These are phyloP conservation scores for Chymomyza caudatula DNA, from an alignment of 2,888 invertebrate genomes.

Conservation along the genomic window DNA sequence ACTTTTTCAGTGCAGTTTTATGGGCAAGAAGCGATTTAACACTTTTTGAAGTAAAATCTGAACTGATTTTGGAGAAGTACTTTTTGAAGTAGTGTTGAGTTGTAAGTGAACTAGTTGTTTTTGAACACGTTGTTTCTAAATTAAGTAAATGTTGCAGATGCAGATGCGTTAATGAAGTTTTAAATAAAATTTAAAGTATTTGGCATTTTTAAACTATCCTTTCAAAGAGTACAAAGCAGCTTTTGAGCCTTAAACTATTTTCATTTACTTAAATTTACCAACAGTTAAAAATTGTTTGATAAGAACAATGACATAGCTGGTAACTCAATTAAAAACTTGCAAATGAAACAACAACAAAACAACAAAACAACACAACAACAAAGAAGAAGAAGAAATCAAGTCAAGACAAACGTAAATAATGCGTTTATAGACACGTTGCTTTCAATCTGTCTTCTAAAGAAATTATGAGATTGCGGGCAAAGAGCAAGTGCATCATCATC, in stretches of 20 bases:
- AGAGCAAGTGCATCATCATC: slow-evolving; percentile 42
- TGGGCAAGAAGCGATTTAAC: too few relatives aligned
- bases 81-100: too few relatives aligned
- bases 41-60: too few relatives aligned
- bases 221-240: background rate
- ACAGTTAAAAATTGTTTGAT: background rate
- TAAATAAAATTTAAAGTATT: too few relatives aligned
- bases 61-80: too few relatives aligned
- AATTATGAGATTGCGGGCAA: slow-evolving; percentile 51
- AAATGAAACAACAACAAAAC: slow-evolving; percentile 31
- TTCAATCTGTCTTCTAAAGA: slow-evolving; percentile 31
- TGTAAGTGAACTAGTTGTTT: too few relatives aligned
- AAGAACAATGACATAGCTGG: slow-evolving; percentile 20
- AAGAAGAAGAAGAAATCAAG: slow-evolving; percentile 33
- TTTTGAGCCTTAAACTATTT: background rate
- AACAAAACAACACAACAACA: slow-evolving; percentile 26
- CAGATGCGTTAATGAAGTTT: too few relatives aligned
- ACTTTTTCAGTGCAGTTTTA: too few relatives aligned
- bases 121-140: too few relatives aligned
- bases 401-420: slow-evolving; percentile 66
- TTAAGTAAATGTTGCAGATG: too few relatives aligned
- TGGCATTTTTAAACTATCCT: too few relatives aligned
- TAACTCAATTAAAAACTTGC: slow-evolving; percentile 55
- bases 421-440: slow-evolving; percentile 24
- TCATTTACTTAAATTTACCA: slow-evolving; percentile 1